Percentiles rank a stretch among this genome's conserved stretches.
These are phyloP conservation scores for Chelonoidis abingdonii DNA, from an alignment of 2,113 vertebrate genomes.

Conservation along the genomic window DNA sequence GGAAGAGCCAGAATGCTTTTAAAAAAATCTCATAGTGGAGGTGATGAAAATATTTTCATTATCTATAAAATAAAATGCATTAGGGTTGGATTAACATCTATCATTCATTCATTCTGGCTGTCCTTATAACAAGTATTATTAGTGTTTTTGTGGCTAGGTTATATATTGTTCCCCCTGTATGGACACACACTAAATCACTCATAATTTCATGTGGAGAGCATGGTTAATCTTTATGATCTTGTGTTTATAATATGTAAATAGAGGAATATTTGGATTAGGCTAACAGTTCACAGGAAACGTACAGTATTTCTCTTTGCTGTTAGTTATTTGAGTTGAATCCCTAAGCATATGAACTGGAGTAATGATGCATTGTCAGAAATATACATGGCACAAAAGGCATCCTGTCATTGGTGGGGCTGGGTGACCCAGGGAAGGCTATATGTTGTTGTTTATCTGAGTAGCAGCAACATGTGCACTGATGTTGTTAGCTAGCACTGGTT, in stretches of 20 bases:
- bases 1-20: slow-evolving; percentile 16
- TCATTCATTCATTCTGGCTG: slow-evolving; percentile 45
- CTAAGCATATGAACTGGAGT: neutral
- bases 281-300: neutral
- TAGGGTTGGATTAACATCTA: slow-evolving; percentile 18
- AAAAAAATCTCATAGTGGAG: neutral
- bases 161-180: slow-evolving; percentile 1
- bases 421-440: neutral
- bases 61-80: slow-evolving; percentile 5
- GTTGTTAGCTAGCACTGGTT: neutral
- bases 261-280: neutral
- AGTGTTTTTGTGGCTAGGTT: slow-evolving; percentile 28
- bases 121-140: neutral
- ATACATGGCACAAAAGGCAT: neutral
- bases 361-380: neutral
- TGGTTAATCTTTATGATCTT: neutral
- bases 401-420: neutral
- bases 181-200: slow-evolving; percentile 3
- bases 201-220: neutral
- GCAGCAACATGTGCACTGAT: neutral
- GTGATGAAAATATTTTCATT: slow-evolving; percentile 40
- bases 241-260: neutral
- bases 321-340: neutral
- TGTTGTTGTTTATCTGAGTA: neutral
- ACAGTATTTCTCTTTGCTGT: neutral